Evolutionary conservation across 2,888 invertebrate genomes (phyloP), one percentile per base, ranked within the genome.

Genomic region (Ichneumoninae sp.): DNA sequence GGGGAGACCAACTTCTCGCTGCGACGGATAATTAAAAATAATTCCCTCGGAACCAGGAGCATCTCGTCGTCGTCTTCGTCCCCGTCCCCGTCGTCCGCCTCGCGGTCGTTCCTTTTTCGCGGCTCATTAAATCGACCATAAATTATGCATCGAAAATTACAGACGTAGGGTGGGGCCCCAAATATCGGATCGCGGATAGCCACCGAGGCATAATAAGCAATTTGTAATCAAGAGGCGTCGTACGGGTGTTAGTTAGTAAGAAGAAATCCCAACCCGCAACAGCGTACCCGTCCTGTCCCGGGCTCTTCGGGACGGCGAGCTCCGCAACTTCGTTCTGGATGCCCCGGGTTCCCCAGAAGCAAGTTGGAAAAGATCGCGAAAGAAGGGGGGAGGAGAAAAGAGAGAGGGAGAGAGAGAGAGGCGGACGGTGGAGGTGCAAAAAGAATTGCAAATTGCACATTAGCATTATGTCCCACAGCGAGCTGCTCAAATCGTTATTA

Each of bases 101-200:
- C 81, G 78, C 89, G 88, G 82, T 91, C 90, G 88, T 91, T 92
- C 91, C 91, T 92, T 92, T 92, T 92, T 93, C 91, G 92, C 92
- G 92, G 93, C 93, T 93, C 93, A 93, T 93, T 93, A 93, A 93
- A 93, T 93, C 91, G 91, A 90, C 92, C 91, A 93, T 93, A 93
- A 93, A 93, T 93, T 93, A 93, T 93, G 93, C 93, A 93, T 93
- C 92, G 93, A 93, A 93, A 93, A 93, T 93, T 93, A 93, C 91
- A 90, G 91, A 88, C 87, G 87, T 85, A 89, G 40, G 60, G 76
- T 69, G 54, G 71, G 80, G 79, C 36, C 69, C 84, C 57, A 81
- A 84, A 84, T 84, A 84, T 84, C 78, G 81, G 84, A 65, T 87
- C 78, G 86, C 69, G 78, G 80, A 78, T 69, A 86, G 81, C 83